Evolutionary conservation across 2,113 vertebrate genomes (phyloP), one percentile per base, ranked within the genome.

Genomic region (Malurus melanocephalus): DNA sequence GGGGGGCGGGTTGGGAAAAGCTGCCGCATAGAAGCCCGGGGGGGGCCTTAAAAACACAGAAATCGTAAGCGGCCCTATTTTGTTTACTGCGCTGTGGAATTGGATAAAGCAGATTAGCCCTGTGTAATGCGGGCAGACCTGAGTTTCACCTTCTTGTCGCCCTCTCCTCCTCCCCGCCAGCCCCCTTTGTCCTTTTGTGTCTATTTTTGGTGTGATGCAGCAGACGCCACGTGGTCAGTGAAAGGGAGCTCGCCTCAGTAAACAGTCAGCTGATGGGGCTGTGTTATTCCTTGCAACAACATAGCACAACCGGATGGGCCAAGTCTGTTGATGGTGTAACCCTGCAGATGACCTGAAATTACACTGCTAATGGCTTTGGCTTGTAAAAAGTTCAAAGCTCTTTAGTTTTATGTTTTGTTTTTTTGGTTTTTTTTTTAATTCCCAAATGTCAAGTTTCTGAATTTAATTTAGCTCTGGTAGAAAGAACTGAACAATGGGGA

Each of bases 121-220:
- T 9, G 23, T 67, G 85, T 94, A 82, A 91, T 42, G 12, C 83
- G 67, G 85, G 49, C 7, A 80, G 95, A 90, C 80, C 85, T 20
- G 87, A 33, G 89, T 88, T 95, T 95, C 90, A 93, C 95, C 96
- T 96, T 85, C 80, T 86, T 13, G 56, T 62, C 8, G 35, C 77
- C 84, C 66, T 80, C 87, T 45, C 46, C 95, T 85, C 88, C 93
- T 84, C 85, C 94, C 83, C 56, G 79, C 61, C 92, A 84, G 48
- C 87, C 92, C 94, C 89, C 90, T 96, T 96, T 95, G 95, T 96
- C 95, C 94, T 95, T 96, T 96, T 96, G 96, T 96, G 96, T 97
- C 95, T 97, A 96, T 97, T 97, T 97, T 97, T 96, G 96, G 97
- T 96, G 92, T 73, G 94, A 93, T 96, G 95, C 95, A 95, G 96